Conservation (phyloP, 2,888 invertebrate genomes). For the Nysson spinosus region DNA sequence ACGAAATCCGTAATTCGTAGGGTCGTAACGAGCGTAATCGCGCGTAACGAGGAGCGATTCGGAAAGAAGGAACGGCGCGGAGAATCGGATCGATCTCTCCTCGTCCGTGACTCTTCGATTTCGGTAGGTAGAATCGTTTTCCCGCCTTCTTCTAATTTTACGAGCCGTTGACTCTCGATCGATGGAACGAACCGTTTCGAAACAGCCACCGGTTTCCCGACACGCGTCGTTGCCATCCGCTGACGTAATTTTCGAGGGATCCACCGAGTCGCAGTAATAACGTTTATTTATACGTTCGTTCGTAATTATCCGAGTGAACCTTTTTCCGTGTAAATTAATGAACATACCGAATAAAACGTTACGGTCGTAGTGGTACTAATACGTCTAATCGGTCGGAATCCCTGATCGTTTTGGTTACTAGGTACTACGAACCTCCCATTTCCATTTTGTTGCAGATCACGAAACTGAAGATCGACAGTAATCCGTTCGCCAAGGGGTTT, state of each 20-base stretch:
- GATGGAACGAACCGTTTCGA: conserved; percentile 67
- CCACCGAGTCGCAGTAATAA: conserved; percentile 38
- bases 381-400: no score
- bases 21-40: background rate
- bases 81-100: no score
- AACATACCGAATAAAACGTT: no score
- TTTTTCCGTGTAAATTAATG: no score
- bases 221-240: conserved; percentile 60
- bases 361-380: no score
- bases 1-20: background rate
- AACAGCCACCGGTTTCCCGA: conserved; percentile 60
- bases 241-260: conserved; percentile 58
- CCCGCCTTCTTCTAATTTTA: conserved; percentile 73
- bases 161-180: conserved; percentile 76
- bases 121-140: conserved; percentile 42
- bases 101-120: background rate
- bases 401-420: no score
- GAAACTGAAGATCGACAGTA: conserved; percentile 90
- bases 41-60: conserved; percentile 20
- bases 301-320: no score
- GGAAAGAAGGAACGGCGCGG: no score
- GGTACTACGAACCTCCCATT: conserved; percentile 8
- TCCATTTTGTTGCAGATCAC: conserved; percentile 82
- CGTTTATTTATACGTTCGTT: no score
- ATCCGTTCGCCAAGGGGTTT: conserved; percentile 92